Evolutionary conservation across 2,888 invertebrate species (phyloP), one percentile per base, ranked within the genome.

Genomic region (Rhabditoides inermis): DNA sequence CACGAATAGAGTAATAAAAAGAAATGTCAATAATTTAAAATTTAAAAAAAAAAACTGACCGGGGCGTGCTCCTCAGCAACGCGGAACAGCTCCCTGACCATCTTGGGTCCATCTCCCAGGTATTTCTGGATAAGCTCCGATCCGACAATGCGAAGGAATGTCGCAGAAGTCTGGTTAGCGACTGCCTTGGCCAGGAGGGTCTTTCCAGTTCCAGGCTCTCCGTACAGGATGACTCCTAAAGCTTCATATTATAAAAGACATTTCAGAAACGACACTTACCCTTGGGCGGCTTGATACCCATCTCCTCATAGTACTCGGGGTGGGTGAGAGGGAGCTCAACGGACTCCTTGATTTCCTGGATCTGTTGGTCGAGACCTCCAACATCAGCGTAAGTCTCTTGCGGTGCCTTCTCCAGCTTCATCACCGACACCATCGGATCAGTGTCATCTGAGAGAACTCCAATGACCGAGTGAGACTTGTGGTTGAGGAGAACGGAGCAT

Each of bases 41-140:
- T 12, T 6, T 7, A 40, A 20, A 6, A n/a, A 6, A 25, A 25
- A 10, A n/a, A 27, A 49, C 58, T 45, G 42, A 70, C 70, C 49
- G 98, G 98, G 0, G 98, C 94, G 81, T 98, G 92, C 77, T 98
- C 95, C 77, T 98, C 95, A 0, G 98, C 98, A n/a, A 98, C 95
- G 70, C 95, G 83, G 80, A 98, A 99, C 56, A 99, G 80, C 77
- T 98, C 98, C 51, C 98, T 83, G 1, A 98, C 98, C 57, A 99
- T 81, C 80, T 98, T 98, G 0, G 98, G 95, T 0, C 98, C 98
- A 81, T 99, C 98, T 60, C 98, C 98, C 84, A 76, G 63, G 80
- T 98, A 98, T 78, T 98, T 98, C 77, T 98, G 95, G 76, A 98
- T 95, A 12, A 64, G 54, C 35, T 64, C 64, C 0, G 61, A 61